Base-by-base conservation (phyloP, 1,140 invertebrate genomes). In the Temnothorax nylanderi region DNA sequence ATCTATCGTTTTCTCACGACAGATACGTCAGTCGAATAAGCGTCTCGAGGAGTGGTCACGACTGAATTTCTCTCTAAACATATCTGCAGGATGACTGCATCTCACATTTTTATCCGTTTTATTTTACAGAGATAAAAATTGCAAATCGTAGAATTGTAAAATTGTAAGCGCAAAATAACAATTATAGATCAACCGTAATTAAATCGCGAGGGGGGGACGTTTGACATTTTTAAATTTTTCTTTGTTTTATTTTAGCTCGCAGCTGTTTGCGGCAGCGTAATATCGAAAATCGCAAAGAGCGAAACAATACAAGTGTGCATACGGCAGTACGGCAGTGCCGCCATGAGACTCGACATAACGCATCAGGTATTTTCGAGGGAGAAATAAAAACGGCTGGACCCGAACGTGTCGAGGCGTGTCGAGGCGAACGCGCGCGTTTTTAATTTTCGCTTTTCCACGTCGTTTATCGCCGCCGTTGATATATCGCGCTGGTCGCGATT, bases 381-480 rank as follows among this genome's bases (percentile, higher is more conserved):
- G 7, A 72, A 82, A 72, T 34, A 58, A 82, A 82, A 82, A 71
- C 47, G 26, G 34, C 34, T 16, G 62, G 44, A 26, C 4, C 3
- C 13, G 34, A 69, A 80, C 1, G n/a, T 18, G 10, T 49, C 32
- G 60, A 4, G 11, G 32, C 1, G n/a, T 18, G 10, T 49, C 32
- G 60, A 4, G 11, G 32, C 13, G 71, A 21, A 16, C 16, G 69
- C 49, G 11, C 11, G 72, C 18, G 13, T 44, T 74, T 82, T 60
- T 58, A 58, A 72, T 82, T 74, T 82, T 74, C 8, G 11, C 21
- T 82, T 72, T 74, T 82, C 51, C 54, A 18, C 54, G 18, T 26
- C 51, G 13, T 82, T 74, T 74, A 74, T 74, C 41, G 26, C 21
- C 21, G 47, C 3, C 34, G 13, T 49, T 26, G 26, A 26, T 65